These are phyloP conservation scores for Carcina quercana DNA, from an alignment of 2,888 invertebrate genomes.

Conservation along the genomic window DNA sequence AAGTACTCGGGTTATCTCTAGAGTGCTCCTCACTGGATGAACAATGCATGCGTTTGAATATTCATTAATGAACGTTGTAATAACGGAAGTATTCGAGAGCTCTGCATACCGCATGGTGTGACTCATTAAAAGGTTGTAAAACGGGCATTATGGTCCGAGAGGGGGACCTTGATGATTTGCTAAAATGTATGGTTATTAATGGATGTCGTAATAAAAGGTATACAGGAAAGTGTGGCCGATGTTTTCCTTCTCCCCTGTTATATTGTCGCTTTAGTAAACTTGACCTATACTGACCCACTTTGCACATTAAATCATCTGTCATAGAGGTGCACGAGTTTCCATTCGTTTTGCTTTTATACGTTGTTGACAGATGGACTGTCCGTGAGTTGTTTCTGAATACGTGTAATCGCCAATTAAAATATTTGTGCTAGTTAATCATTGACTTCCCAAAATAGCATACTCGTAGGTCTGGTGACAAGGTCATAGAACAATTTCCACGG, in stretches of 20 bases:
- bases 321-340: too few species aligned
- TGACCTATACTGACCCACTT: too few species aligned
- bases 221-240: too few species aligned
- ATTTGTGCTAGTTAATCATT: background rate
- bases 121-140: conserved; percentile 31
- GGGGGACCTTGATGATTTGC: conserved; percentile 37
- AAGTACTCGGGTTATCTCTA: conserved; percentile 10
- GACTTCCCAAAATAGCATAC: background rate
- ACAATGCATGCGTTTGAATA: conserved; percentile 37
- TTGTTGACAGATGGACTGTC: too few species aligned
- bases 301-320: too few species aligned
- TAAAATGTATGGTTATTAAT: conserved; percentile 24
- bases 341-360: too few species aligned
- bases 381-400: too few species aligned
- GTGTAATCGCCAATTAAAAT: conserved; percentile 2
- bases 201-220: conserved; percentile 9
- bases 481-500: conserved; percentile 13
- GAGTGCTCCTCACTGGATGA: conserved; percentile 8
- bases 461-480: conserved; percentile 3
- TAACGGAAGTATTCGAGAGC: conserved; percentile 34
- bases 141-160: conserved; percentile 24
- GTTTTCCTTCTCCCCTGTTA: too few species aligned
- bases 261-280: too few species aligned
- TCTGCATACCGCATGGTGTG: conserved; percentile 31
- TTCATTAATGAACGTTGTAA: conserved; percentile 36